Conservation (phyloP, 1,140 invertebrate species). For the Eulimnadia texana region DNA sequence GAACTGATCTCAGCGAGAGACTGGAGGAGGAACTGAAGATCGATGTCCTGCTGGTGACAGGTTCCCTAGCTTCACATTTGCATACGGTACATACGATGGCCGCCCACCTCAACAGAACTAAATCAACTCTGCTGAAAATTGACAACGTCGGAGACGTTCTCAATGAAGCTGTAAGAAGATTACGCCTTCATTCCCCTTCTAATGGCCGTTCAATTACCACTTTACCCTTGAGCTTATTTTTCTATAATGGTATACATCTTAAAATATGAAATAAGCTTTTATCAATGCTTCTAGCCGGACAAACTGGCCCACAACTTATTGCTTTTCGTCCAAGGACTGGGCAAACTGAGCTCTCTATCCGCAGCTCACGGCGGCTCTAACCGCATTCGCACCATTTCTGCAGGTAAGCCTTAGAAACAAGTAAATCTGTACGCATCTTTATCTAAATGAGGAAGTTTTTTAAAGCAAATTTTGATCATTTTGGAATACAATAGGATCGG, state of each 20-base stretch:
- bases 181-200: not conserved
- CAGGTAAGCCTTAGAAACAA: not conserved
- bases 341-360: constrained; percentile 53
- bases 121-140: constrained; percentile 65
- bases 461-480: not conserved
- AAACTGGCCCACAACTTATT: constrained; percentile 64
- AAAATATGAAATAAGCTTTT: no score
- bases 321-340: constrained; percentile 66
- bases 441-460: not conserved
- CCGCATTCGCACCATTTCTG: constrained; percentile 12
- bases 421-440: not conserved
- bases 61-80: constrained; percentile 61
- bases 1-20: constrained; percentile 45
- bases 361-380: constrained; percentile 49
- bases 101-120: constrained; percentile 59
- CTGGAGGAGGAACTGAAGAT: constrained; percentile 47
- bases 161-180: constrained; percentile 49
- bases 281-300: constrained; percentile 45
- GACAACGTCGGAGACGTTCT: constrained; percentile 65
- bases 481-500: not conserved
- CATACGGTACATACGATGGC: constrained; percentile 48
- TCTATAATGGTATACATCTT: no score
- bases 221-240: no score
- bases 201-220: not conserved
- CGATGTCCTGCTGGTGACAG: constrained; percentile 66